Percentiles rank a stretch among this genome's conserved stretches.
These are phyloP conservation scores for Euura lappo DNA, from an alignment of 1,140 invertebrate genomes.

Conservation along the genomic window DNA sequence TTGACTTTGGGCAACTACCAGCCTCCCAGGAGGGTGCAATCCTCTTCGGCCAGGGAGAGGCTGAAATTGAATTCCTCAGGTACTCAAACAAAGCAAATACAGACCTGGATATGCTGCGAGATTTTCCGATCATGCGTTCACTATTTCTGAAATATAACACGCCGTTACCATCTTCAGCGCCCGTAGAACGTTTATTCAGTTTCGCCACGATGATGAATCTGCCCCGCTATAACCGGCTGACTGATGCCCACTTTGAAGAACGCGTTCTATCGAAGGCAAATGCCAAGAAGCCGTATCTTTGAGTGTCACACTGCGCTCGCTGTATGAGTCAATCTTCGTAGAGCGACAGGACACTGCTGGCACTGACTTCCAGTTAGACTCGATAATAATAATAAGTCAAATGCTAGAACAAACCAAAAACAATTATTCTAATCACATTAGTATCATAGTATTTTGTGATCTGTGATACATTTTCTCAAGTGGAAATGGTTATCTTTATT, in stretches of 20 bases:
- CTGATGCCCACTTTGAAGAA: slow-evolving; percentile 20
- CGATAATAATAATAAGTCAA: slow-evolving; percentile 24
- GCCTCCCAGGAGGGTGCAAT: no score
- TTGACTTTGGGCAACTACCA: no score
- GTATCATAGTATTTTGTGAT: no score
- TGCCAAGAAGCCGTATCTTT: slow-evolving; percentile 16
- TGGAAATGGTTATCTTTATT: no score
- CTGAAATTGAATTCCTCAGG: no score
- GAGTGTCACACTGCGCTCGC: not conserved
- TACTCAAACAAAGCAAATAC: no score
- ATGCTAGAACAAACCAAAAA: no score
- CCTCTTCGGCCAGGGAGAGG: no score
- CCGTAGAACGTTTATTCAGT: slow-evolving; percentile 40
- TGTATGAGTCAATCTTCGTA: no score
- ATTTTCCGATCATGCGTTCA: slow-evolving; percentile 28
- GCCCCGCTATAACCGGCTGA: slow-evolving; percentile 25
- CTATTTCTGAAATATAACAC: slow-evolving; percentile 40
- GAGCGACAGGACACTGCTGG: no score
- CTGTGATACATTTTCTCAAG: no score
- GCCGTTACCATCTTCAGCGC: slow-evolving; percentile 39
- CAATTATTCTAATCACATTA: no score
- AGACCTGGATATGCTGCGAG: not conserved
- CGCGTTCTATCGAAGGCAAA: slow-evolving; percentile 18
- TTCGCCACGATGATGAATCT: slow-evolving; percentile 38
- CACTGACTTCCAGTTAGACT: slow-evolving; percentile 12